Evolutionary conservation across 2,888 invertebrate genomes (phyloP).

Genomic region (Acronicta alni): DNA sequence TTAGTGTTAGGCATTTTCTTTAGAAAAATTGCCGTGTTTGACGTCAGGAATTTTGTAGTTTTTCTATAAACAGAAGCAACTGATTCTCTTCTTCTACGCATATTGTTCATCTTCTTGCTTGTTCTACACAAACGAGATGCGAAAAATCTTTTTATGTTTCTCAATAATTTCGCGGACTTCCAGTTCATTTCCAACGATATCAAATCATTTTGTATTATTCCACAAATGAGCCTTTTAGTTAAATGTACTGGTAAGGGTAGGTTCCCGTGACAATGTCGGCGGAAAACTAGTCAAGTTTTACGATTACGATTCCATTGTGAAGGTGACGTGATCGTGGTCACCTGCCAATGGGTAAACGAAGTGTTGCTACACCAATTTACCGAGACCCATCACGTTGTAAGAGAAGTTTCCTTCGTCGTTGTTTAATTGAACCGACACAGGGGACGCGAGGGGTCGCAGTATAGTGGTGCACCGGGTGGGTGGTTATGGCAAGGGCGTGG

Average conservation of each 20-base stretch:
- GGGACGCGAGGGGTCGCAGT: conserved; percentile 59
- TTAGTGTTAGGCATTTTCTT: conserved; percentile 77
- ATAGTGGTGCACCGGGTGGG: conserved; percentile 66
- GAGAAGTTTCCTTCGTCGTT: conserved; percentile 33
- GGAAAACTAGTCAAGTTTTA: conserved; percentile 78
- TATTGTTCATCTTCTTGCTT: conserved; percentile 62
- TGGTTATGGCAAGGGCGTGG: conserved; percentile 80
- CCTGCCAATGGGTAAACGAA: conserved; percentile 75
- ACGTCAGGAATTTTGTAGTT: conserved; percentile 81
- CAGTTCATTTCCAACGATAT: conserved; percentile 50
- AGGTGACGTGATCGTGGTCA: conserved; percentile 80
- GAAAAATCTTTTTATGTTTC: conserved; percentile 60
- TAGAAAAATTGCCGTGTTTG: conserved; percentile 77
- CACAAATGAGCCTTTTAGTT: conserved; percentile 56
- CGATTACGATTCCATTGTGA: conserved; percentile 76
- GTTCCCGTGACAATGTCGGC: conserved; percentile 65
- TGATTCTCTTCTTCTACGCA: conserved; percentile 79
- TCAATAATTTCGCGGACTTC: conserved; percentile 51
- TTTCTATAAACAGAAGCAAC: conserved; percentile 81
- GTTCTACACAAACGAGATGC: conserved; percentile 49
- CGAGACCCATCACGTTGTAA: conserved; percentile 55
- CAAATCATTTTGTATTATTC: conserved; percentile 52
- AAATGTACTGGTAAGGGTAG: conserved; percentile 58
- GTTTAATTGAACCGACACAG: conserved; percentile 34
- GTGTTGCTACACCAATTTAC: conserved; percentile 64